Base-by-base conservation (phyloP, 2,113 vertebrate genomes). In the human (Homo sapiens) region DNA sequence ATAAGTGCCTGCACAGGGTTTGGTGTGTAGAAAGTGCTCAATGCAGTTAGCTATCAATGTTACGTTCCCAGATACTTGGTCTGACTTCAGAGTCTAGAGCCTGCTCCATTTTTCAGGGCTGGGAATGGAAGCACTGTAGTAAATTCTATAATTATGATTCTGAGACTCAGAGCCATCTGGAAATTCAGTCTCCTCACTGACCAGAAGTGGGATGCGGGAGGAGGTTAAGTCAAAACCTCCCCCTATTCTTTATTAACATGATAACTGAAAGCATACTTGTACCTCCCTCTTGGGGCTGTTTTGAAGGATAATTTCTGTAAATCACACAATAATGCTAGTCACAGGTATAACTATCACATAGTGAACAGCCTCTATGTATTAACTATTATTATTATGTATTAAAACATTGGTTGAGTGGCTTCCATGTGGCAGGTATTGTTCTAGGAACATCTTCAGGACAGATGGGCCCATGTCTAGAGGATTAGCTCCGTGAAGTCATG, bases 251-350 rank as follows among this genome's bases (percentile, higher is more conserved):
- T 55, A 72, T 57, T 90, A 68, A 84, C 14, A 30, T 80, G 90
- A 70, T 75, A 14, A 87, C 23, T 32, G 11, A 52, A 92, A 3
- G 2, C 57, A 72, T 32, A 80, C 52, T 5, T 61, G 12, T 80
- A 80, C 5, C 6, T 90, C 18, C 13, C 45, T 93, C 61, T 72
- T 22, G 35, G 32, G 10, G 20, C 10, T 92, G 12, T 45, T 93
- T 80, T 91, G 20, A 92, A 94, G 25, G 16, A 50, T 92, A 81
- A 92, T 73, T 78, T 86, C 59, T 13, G 72, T 79, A 93, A 90
- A 61, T 55, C 50, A 97, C 5, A 32, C 10, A 72, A 70, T 32
- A 82, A 40, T 61, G 18, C 11, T 52, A 84, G 27, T 43, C 75
- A 89, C 2, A 35, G 30, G 43, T 23, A 84, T 76, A 43, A 64